Evolutionary conservation across 2,113 vertebrate genomes (phyloP).

Genomic region (Hippocampus comes): DNA sequence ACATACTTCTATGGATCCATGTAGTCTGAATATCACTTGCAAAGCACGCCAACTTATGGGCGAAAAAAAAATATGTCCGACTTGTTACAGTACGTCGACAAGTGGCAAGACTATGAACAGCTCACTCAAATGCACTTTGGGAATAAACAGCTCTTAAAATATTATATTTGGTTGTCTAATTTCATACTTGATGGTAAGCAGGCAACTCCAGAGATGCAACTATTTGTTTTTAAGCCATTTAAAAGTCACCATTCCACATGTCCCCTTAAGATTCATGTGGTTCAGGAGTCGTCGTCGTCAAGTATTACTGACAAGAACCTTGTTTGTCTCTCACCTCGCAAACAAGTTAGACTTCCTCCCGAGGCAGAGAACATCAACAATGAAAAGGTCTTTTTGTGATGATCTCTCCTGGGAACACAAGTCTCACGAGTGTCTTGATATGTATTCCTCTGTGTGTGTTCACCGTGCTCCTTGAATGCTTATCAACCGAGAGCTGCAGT

Average conservation of each 20-base stretch:
- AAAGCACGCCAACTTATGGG: too few relatives aligned
- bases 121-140: too few relatives aligned
- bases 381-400: constrained; percentile 53
- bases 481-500: constrained; percentile 35
- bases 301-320: constrained; percentile 24
- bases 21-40: too few relatives aligned
- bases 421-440: constrained; percentile 49
- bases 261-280: neutral
- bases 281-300: constrained; percentile 4
- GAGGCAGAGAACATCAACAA: constrained; percentile 39
- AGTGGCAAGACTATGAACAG: too few relatives aligned
- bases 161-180: too few relatives aligned
- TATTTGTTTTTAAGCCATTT: neutral
- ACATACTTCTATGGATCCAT: too few relatives aligned
- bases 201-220: neutral
- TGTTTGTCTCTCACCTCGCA: constrained; percentile 31
- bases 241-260: neutral
- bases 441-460: constrained; percentile 42
- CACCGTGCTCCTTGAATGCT: constrained; percentile 32
- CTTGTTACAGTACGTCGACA: too few relatives aligned
- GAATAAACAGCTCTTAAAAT: too few relatives aligned
- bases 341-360: constrained; percentile 44
- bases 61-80: too few relatives aligned
- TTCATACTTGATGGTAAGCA: neutral
- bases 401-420: constrained; percentile 52